phyloP scores from a whole-genome alignment of 1,140 invertebrate genomes.

The Andrena cerasifolii region DNA sequence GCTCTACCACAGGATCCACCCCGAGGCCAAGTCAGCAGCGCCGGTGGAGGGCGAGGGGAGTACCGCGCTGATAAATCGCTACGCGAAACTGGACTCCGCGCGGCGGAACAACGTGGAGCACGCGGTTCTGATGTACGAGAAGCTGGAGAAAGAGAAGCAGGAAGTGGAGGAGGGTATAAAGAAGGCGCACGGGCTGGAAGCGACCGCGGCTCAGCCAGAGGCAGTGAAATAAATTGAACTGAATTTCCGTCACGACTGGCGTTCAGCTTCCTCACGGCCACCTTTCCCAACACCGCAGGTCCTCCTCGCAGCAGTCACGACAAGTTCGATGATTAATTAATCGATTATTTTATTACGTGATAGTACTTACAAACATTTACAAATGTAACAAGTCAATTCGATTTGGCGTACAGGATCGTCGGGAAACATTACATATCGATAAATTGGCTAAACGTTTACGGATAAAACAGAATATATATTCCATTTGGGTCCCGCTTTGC shows the following conservation, averaged over 20 bases:
- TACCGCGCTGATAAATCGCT: constrained; percentile 84
- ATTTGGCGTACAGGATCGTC: constrained; percentile 76
- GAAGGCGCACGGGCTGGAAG: constrained; percentile 82
- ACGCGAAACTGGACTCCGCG: constrained; percentile 84
- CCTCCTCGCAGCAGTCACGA: constrained; percentile 33
- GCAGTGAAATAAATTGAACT: background rate
- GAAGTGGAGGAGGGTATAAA: constrained; percentile 84
- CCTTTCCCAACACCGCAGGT: too few relatives aligned
- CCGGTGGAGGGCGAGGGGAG: constrained; percentile 57
- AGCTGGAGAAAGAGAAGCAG: constrained; percentile 83
- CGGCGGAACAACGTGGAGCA: constrained; percentile 85
- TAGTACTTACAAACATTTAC: constrained; percentile 80
- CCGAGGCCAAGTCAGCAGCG: constrained; percentile 74
- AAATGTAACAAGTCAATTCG: constrained; percentile 80
- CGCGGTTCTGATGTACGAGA: constrained; percentile 86
- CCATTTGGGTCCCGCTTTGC: constrained; percentile 30
- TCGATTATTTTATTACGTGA: constrained; percentile 77
- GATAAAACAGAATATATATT: constrained; percentile 33
- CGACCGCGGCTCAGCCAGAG: background rate
- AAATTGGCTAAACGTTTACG: constrained; percentile 50
- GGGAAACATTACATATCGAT: constrained; percentile 70
- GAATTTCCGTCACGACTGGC: too few relatives aligned
- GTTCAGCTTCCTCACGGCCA: too few relatives aligned
- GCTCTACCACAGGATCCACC: constrained; percentile 84
- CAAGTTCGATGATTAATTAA: constrained; percentile 70